Evolutionary conservation across 2,888 invertebrate genomes (phyloP).

Genomic region (Netelia virgata): DNA sequence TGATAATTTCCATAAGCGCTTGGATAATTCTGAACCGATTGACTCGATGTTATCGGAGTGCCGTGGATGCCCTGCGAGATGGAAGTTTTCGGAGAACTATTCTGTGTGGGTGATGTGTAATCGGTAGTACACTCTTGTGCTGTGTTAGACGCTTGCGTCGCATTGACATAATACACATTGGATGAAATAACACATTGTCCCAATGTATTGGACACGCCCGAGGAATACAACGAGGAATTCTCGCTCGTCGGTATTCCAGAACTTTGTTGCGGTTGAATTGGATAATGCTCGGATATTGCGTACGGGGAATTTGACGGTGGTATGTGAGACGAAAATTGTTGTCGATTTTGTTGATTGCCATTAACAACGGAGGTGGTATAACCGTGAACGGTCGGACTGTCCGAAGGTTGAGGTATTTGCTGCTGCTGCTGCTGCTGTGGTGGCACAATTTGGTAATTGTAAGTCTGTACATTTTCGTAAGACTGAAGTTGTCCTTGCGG

Average conservation of each 20-base stretch:
- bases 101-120: constrained; percentile 65
- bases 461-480: constrained; percentile 59
- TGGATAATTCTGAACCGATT: constrained; percentile 72
- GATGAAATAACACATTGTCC: constrained; percentile 24
- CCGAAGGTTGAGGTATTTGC: constrained; percentile 43
- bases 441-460: constrained; percentile 56
- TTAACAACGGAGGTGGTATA: constrained; percentile 25
- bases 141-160: constrained; percentile 37
- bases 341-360: constrained; percentile 14
- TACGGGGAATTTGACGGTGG: constrained; percentile 48
- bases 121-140: constrained; percentile 61
- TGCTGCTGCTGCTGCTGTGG: constrained; percentile 6
- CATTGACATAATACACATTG: constrained; percentile 44
- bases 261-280: constrained; percentile 69
- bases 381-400: constrained; percentile 43
- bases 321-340: constrained; percentile 48
- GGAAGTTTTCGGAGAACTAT: constrained; percentile 69
- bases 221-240: constrained; percentile 40
- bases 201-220: constrained; percentile 14
- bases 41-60: constrained; percentile 66
- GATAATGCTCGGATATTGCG: constrained; percentile 69
- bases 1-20: constrained; percentile 75
- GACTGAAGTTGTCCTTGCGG: constrained; percentile 41
- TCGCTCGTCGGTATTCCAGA: constrained; percentile 38
- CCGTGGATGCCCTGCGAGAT: constrained; percentile 56